Evolutionary conservation across 2,113 vertebrate genomes (phyloP).

Genomic region (Coregonus clupeaformis): DNA sequence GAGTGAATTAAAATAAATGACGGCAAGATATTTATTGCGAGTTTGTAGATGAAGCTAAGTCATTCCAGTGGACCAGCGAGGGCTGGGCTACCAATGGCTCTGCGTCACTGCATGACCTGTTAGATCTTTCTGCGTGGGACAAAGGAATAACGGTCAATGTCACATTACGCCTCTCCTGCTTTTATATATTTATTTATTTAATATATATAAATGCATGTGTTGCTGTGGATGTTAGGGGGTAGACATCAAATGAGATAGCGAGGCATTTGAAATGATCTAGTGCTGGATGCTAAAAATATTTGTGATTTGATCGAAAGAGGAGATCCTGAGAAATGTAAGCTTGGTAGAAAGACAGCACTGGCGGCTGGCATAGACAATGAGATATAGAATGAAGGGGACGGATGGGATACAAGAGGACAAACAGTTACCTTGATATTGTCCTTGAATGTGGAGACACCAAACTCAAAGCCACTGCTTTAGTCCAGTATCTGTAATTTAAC

Average conservation of each 20-base stretch:
- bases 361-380: conserved; percentile 40
- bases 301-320: conserved; percentile 54
- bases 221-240: conserved; percentile 42
- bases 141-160: conserved; percentile 67
- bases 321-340: conserved; percentile 41
- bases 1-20: conserved; percentile 85
- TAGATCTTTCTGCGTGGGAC: conserved; percentile 39
- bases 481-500: no score
- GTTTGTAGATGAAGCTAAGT: conserved; percentile 76
- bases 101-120: conserved; percentile 59
- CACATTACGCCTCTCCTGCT: conserved; percentile 49
- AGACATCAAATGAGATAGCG: conserved; percentile 41
- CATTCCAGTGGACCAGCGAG: conserved; percentile 51
- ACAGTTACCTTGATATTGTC: conserved; percentile 10
- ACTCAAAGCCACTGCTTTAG: conserved; percentile 4
- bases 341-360: conserved; percentile 22
- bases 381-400: conserved; percentile 46
- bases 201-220: conserved; percentile 44
- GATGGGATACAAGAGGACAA: conserved; percentile 12
- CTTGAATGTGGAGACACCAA: conserved; percentile 47
- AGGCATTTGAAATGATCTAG: conserved; percentile 54
- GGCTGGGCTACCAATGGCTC: conserved; percentile 45
- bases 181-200: conserved; percentile 51
- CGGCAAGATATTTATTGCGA: conserved; percentile 78
- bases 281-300: conserved; percentile 56